Base-by-base conservation (phyloP, 2,888 invertebrate genomes). In the Venustoraphidia nigricollis region DNA sequence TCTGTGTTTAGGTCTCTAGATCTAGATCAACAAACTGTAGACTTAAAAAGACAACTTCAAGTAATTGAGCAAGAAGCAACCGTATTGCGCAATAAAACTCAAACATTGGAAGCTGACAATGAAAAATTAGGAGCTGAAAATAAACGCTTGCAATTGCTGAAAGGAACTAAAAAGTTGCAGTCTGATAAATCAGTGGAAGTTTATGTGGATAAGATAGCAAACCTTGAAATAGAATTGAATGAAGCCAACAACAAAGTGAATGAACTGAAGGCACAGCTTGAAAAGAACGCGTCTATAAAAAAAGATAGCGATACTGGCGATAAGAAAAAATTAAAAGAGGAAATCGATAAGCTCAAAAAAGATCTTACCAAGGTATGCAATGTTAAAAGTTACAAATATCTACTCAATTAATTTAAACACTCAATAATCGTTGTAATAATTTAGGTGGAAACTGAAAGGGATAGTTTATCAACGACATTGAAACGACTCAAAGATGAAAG, bases 11-110 rank as follows among this genome's bases (percentile, higher is more conserved):
- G 79, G 60, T 79, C 79, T 34, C 62, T 77, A 50, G 79, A 79
- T 60, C 66, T 71, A 50, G 79, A 79, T 55, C 75, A 76, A 60
- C 77, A 78, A 61, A 73, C 76, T 50, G 66, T 83, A 9, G 85
- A 87, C 63, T 61, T 83, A 42, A 82, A 81, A 62, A 68, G 82
- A 48, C 86, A 88, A 63, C 67, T 88, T 41, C 82, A 83, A 66
- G 72, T 82, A 1, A 77, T 85, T 46, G 86, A 87, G 63, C 83
- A 85, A 64, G 88, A 88, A 66, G 81, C 81, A 3, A 70, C 70
- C 46, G 75, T 82, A 45, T 66, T 86, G 45, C 70, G 83, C 53
- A 70, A 74, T 34, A 85, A 82, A 66, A 76, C 79, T 13, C 77
- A 79, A 59, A 72, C 70, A 36, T 64, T 88, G 27, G 86, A 88